Evolutionary conservation across 1,140 invertebrate species (phyloP).

Genomic region (Streblospio benedicti): DNA sequence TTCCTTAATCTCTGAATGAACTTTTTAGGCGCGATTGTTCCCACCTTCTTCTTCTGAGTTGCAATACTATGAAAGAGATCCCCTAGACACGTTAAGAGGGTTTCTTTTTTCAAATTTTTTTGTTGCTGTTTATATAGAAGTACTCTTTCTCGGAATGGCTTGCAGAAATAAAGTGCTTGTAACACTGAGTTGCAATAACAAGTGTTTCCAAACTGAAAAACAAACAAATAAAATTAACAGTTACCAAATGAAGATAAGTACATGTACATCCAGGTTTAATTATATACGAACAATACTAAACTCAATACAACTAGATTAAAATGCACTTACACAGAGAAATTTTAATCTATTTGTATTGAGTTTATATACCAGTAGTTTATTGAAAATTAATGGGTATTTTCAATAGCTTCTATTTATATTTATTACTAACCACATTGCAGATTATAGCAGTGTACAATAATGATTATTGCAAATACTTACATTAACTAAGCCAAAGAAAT

Average conservation of each 20-base stretch:
- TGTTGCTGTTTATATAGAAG: constrained; percentile 90
- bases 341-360: neutral
- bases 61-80: constrained; percentile 98
- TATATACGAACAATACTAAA: too few relatives aligned
- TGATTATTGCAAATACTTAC: constrained; percentile 55
- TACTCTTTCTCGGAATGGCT: constrained; percentile 96
- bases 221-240: constrained; percentile 8
- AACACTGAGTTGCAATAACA: constrained; percentile 99
- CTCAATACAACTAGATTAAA: neutral
- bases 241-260: neutral
- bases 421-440: neutral
- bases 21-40: constrained; percentile 98
- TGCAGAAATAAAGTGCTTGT: constrained; percentile 98
- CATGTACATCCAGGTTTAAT: neutral
- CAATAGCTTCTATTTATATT: neutral
- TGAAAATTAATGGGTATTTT: neutral
- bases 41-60: constrained; percentile 98
- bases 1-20: constrained; percentile 96
- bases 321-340: neutral
- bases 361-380: neutral
- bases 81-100: constrained; percentile 89
- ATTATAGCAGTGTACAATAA: neutral
- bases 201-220: constrained; percentile 91
- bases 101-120: constrained; percentile 96
- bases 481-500: constrained; percentile 97